A percentile compares a stretch with the other conserved stretches of the same genome.
phyloP scores from a whole-genome alignment of 1,140 invertebrate species.

The Musca vetustissima region DNA sequence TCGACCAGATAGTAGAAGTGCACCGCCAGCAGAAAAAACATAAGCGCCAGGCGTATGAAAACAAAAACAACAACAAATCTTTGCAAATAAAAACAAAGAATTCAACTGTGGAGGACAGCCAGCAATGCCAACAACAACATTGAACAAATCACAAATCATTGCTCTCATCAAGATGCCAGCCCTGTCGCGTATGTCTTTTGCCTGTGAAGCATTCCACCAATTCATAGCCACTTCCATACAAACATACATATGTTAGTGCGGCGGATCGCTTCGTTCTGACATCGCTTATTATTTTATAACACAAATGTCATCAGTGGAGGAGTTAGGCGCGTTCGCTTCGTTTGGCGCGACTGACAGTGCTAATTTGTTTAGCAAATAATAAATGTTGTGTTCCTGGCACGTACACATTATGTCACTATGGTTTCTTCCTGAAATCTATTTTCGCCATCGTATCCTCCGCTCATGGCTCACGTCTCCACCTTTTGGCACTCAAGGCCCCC shows the following conservation, averaged over 20 bases:
- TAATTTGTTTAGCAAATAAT: conserved; percentile 10
- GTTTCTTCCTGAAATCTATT: conserved; percentile 11
- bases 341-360: conserved; percentile 1
- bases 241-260: too few species aligned
- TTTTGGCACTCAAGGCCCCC: too few species aligned
- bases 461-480: too few species aligned
- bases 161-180: neutral
- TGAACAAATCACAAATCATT: neutral
- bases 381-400: conserved; percentile 14
- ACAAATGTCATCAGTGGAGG: too few species aligned
- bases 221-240: neutral
- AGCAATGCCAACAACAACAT: neutral
- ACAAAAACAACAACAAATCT: neutral
- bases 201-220: neutral
- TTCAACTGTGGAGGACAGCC: conserved; percentile 6
- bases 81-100: conserved; percentile 17
- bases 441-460: neutral
- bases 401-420: conserved; percentile 16
- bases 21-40: too few species aligned
- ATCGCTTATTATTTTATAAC: too few species aligned
- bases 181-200: neutral
- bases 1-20: conserved; percentile 7
- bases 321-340: too few species aligned
- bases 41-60: conserved; percentile 7
- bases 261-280: too few species aligned